Evolutionary conservation across 2,888 invertebrate genomes (phyloP).

Genomic region (Drosophila buzzatii): DNA sequence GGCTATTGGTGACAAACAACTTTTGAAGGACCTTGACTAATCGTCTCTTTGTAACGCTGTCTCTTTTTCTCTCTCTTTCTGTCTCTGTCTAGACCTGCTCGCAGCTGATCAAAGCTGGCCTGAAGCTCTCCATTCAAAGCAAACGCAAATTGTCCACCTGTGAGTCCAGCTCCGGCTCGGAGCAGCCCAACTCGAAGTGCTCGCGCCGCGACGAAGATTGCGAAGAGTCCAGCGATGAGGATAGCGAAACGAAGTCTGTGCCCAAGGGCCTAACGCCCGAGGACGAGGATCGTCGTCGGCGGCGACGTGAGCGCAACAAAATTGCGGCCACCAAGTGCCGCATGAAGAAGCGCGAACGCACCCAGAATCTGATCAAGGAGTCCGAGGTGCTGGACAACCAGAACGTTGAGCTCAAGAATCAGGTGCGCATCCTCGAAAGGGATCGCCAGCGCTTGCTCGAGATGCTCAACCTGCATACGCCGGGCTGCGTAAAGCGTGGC

Average conservation of each 20-base stretch:
- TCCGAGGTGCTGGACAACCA: constrained; percentile 94
- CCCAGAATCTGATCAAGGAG: constrained; percentile 93
- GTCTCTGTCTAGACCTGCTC: constrained; percentile 90
- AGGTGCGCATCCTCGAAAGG: constrained; percentile 92
- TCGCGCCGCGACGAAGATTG: constrained; percentile 84
- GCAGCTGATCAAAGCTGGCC: constrained; percentile 95
- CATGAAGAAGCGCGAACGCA: constrained; percentile 96
- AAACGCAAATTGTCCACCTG: constrained; percentile 92
- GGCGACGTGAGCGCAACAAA: constrained; percentile 96
- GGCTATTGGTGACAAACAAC: constrained; percentile 83
- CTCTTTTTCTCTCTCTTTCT: constrained; percentile 13
- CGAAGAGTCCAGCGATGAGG: constrained; percentile 86
- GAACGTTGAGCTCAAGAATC: constrained; percentile 93
- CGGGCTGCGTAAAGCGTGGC: constrained; percentile 88
- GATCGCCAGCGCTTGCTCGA: constrained; percentile 92
- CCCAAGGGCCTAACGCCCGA: constrained; percentile 91
- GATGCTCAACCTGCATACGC: constrained; percentile 90
- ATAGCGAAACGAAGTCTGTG: constrained; percentile 86
- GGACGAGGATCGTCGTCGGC: constrained; percentile 94
- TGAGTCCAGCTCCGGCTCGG: constrained; percentile 86
- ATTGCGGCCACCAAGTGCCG: constrained; percentile 97
- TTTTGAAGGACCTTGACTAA: constrained; percentile 57
- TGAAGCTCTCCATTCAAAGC: constrained; percentile 95
- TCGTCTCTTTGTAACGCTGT: constrained; percentile 10
- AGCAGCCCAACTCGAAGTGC: constrained; percentile 85